Conservation (phyloP, 2,888 invertebrate species). For the Drosophila percnosoma region DNA sequence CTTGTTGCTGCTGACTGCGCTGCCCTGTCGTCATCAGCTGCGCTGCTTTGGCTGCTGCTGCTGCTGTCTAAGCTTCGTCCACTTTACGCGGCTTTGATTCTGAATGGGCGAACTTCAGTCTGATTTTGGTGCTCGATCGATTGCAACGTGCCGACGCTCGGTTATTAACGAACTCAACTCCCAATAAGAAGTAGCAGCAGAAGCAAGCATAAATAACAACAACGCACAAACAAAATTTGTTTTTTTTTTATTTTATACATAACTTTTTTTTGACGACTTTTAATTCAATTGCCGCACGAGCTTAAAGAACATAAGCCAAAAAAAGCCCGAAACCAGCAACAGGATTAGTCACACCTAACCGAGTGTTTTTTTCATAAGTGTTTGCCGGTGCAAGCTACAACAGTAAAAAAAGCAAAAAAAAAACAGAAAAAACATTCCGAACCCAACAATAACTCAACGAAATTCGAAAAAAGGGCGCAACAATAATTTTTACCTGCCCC, state of each 20-base stretch:
- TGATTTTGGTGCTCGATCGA: slow-evolving; percentile 85
- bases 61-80: slow-evolving; percentile 67
- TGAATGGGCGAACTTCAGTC: slow-evolving; percentile 82
- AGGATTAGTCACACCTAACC: slow-evolving; percentile 72
- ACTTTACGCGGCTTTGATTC: slow-evolving; percentile 76
- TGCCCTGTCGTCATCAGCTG: slow-evolving; percentile 58
- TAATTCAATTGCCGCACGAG: slow-evolving; percentile 36
- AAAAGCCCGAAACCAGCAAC: slow-evolving; percentile 35
- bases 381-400: slow-evolving; percentile 65
- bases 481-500: slow-evolving; percentile 36
- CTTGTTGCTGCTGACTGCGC: slow-evolving; percentile 20
- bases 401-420: slow-evolving; percentile 12
- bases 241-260: slow-evolving; percentile 31
- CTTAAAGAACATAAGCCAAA: slow-evolving; percentile 34
- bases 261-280: slow-evolving; percentile 29
- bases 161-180: slow-evolving; percentile 52
- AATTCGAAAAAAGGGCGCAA: slow-evolving; percentile 30
- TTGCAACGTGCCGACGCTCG: slow-evolving; percentile 82
- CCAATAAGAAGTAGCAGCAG: slow-evolving; percentile 26
- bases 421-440: slow-evolving; percentile 24
- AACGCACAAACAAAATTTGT: slow-evolving; percentile 23
- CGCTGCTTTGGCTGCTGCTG: slow-evolving; percentile 41
- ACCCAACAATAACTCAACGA: slow-evolving; percentile 34
- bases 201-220: slow-evolving; percentile 19
- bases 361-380: slow-evolving; percentile 42